A percentile compares a stretch with the other conserved stretches of the same genome.
phyloP scores from a whole-genome alignment of 2,113 vertebrate species.

The Aleadryas rufinucha region DNA sequence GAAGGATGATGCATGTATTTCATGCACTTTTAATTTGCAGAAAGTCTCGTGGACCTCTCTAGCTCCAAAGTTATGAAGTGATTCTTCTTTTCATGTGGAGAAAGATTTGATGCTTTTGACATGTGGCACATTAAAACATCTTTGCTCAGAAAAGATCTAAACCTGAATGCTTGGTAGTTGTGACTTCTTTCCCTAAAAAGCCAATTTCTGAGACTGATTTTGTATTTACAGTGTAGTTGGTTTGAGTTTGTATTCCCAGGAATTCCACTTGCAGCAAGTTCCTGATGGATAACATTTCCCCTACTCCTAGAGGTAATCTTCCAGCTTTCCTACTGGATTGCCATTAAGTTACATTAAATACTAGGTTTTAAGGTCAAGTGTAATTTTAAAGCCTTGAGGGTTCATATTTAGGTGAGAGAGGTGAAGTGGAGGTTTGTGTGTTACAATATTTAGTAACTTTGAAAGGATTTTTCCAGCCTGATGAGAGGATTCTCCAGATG shows the following conservation, averaged over 20 bases:
- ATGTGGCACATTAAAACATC: slow-evolving; percentile 33
- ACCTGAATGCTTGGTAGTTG: background rate
- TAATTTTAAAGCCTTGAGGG: background rate
- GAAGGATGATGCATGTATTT: slow-evolving; percentile 23
- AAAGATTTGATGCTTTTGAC: background rate
- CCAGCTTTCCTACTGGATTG: background rate
- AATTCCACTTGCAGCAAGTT: background rate
- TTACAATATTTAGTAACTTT: background rate
- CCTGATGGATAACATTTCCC: background rate
- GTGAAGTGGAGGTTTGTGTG: background rate
- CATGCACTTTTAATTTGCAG: slow-evolving; percentile 39
- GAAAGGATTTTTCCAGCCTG: background rate
- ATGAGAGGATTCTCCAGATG: background rate
- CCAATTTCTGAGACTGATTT: background rate
- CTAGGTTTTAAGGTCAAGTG: background rate
- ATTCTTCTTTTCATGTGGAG: background rate
- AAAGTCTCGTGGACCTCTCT: background rate
- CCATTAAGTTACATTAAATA: background rate
- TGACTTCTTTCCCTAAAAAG: background rate
- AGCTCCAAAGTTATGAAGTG: background rate
- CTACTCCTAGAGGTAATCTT: background rate
- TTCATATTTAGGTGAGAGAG: background rate
- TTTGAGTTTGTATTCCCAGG: background rate
- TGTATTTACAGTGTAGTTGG: background rate
- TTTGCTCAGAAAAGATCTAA: slow-evolving; percentile 28